Conservation (phyloP, 2,888 invertebrate genomes). For the Drosophila robusta region DNA sequence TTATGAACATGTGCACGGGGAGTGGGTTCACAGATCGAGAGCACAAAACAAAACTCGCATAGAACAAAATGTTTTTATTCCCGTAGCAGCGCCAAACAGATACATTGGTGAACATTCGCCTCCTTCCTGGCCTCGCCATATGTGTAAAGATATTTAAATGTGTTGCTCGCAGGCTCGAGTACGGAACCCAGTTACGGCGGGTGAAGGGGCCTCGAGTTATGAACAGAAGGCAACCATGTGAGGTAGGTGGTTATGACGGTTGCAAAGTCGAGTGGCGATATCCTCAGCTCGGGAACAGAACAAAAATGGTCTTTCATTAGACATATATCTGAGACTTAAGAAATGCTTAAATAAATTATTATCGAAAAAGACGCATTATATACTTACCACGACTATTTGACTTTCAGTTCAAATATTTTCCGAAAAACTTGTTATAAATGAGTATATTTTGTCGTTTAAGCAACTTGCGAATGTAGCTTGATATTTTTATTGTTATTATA, state of each 20-base stretch:
- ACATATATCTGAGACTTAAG: too few species aligned
- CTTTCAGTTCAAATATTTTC: too few species aligned
- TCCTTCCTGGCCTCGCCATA: neutral
- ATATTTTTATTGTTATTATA: too few species aligned
- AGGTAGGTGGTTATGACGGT: slow-evolving; percentile 45
- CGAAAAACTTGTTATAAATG: too few species aligned
- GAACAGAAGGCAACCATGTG: slow-evolving; percentile 17
- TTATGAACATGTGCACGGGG: slow-evolving; percentile 65
- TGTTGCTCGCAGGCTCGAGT: neutral
- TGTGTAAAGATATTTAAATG: neutral
- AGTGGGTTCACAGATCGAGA: slow-evolving; percentile 29
- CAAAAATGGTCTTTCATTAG: neutral
- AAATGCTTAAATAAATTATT: too few species aligned
- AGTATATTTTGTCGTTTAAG: too few species aligned
- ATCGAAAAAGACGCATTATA: too few species aligned
- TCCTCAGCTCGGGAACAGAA: slow-evolving; percentile 19
- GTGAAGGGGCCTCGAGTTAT: slow-evolving; percentile 5
- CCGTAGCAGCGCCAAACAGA: slow-evolving; percentile 34
- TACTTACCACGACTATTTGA: too few species aligned
- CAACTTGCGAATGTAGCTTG: too few species aligned
- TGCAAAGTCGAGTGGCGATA: slow-evolving; percentile 42
- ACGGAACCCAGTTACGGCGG: slow-evolving; percentile 8
- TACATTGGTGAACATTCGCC: slow-evolving; percentile 23
- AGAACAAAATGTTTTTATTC: slow-evolving; percentile 46
- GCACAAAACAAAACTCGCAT: slow-evolving; percentile 8